Evolutionary conservation across 2,888 invertebrate species (phyloP).

Genomic region (Phragmatobia fuliginosa): DNA sequence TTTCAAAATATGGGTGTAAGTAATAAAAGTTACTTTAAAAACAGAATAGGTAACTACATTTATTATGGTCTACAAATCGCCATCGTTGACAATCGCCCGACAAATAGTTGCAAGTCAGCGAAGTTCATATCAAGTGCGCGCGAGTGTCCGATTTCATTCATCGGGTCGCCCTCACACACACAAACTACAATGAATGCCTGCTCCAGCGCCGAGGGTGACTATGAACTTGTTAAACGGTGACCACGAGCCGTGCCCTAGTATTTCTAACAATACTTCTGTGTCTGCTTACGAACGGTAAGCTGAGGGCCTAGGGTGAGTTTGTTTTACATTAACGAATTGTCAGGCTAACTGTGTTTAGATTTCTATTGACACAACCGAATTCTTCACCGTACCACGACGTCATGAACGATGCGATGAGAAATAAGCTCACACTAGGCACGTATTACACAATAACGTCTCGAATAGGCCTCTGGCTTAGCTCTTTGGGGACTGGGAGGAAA

Average conservation of each 20-base stretch:
- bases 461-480: too few species aligned
- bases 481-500: too few species aligned
- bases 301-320: neutral
- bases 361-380: too few species aligned
- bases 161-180: slow-evolving; percentile 51
- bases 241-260: slow-evolving; percentile 24
- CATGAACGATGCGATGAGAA: too few species aligned
- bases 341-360: too few species aligned
- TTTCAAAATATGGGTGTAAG: neutral
- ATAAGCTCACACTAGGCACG: too few species aligned
- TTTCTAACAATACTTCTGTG: slow-evolving; percentile 22
- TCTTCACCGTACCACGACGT: too few species aligned
- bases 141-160: slow-evolving; percentile 69
- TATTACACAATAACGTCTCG: too few species aligned
- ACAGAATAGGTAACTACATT: neutral
- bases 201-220: slow-evolving; percentile 48
- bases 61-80: neutral
- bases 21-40: neutral
- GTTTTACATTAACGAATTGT: too few species aligned
- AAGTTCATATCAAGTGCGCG: slow-evolving; percentile 25
- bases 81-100: slow-evolving; percentile 6
- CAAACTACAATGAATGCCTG: slow-evolving; percentile 47
- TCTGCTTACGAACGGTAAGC: neutral
- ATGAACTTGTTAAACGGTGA: slow-evolving; percentile 45
- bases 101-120: slow-evolving; percentile 12